These are phyloP conservation scores for Poliocrania exsul DNA, from an alignment of 2,797 vertebrate species.

Conservation along the genomic window DNA sequence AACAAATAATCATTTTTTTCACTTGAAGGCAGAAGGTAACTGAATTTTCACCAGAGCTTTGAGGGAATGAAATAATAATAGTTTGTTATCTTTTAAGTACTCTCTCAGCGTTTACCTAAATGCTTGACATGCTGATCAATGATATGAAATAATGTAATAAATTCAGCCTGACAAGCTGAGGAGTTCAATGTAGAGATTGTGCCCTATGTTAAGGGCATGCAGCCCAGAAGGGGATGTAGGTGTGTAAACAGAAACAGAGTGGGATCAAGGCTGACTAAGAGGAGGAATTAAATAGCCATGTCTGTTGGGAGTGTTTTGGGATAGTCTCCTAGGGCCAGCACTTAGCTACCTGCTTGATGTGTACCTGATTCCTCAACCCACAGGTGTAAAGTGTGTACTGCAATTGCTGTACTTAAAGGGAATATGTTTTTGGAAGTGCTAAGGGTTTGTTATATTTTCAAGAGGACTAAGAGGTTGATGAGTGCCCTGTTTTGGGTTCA, in stretches of 20 bases:
- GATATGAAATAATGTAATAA: background rate
- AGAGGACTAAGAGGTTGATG: background rate
- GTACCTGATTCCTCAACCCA: background rate
- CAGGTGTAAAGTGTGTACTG: accelerated
- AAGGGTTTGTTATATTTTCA: background rate
- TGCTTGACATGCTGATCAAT: background rate
- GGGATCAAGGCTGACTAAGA: background rate
- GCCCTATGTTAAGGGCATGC: background rate
- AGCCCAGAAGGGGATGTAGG: background rate
- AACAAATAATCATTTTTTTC: background rate
- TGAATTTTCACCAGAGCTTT: background rate
- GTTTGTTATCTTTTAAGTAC: background rate
- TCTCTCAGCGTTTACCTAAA: background rate
- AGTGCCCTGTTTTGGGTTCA: background rate
- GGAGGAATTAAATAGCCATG: background rate
- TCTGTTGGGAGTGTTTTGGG: background rate
- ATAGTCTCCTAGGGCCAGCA: background rate
- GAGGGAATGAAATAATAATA: background rate
- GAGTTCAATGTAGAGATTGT: background rate
- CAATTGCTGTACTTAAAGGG: background rate
- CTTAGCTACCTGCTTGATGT: background rate
- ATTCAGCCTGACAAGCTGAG: background rate
- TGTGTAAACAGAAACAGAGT: background rate
- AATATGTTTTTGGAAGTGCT: background rate
- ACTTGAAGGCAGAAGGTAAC: background rate